These are phyloP conservation scores for Myanophis thanlyinensis DNA, from an alignment of 2,113 vertebrate genomes.

Conservation along the genomic window DNA sequence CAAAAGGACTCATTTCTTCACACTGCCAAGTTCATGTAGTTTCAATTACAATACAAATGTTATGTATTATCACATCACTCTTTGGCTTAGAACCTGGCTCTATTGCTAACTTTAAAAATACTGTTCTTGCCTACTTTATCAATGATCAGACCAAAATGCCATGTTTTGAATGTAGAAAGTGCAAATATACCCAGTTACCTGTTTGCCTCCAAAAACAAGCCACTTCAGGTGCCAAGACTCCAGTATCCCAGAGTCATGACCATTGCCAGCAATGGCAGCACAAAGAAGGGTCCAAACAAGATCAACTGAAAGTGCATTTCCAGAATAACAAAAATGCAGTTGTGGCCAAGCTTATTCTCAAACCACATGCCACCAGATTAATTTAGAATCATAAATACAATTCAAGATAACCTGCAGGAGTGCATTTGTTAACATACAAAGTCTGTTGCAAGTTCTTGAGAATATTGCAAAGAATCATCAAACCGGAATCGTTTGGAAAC, in stretches of 20 bases:
- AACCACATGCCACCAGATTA: slow-evolving; percentile 29
- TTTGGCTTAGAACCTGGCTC: slow-evolving; percentile 32
- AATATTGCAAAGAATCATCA: slow-evolving; percentile 74
- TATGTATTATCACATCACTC: neutral
- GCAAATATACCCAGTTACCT: slow-evolving; percentile 63
- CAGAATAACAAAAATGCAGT: slow-evolving; percentile 49
- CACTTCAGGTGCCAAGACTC: slow-evolving; percentile 38
- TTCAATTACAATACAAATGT: slow-evolving; percentile 17
- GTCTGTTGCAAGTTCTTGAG: slow-evolving; percentile 73
- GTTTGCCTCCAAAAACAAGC: slow-evolving; percentile 55
- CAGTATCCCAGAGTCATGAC: slow-evolving; percentile 23
- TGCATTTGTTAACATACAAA: slow-evolving; percentile 62
- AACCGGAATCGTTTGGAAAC: slow-evolving; percentile 85
- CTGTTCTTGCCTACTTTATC: slow-evolving; percentile 20
- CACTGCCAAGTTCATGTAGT: slow-evolving; percentile 15
- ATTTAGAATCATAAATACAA: slow-evolving; percentile 41
- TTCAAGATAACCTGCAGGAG: slow-evolving; percentile 25
- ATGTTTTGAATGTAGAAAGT: slow-evolving; percentile 56
- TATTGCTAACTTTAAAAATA: neutral
- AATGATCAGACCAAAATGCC: slow-evolving; percentile 1
- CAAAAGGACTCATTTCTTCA: slow-evolving; percentile 18
- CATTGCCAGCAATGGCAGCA: slow-evolving; percentile 65
- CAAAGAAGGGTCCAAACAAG: slow-evolving; percentile 49
- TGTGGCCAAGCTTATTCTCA: slow-evolving; percentile 46
- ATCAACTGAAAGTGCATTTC: slow-evolving; percentile 68